Percentiles rank a stretch among this genome's conserved stretches.
Evolutionary conservation across 37 sponge, comb jelly and placozoan genomes (phyloP).

Genomic region (Bolinopsis microptera): DNA sequence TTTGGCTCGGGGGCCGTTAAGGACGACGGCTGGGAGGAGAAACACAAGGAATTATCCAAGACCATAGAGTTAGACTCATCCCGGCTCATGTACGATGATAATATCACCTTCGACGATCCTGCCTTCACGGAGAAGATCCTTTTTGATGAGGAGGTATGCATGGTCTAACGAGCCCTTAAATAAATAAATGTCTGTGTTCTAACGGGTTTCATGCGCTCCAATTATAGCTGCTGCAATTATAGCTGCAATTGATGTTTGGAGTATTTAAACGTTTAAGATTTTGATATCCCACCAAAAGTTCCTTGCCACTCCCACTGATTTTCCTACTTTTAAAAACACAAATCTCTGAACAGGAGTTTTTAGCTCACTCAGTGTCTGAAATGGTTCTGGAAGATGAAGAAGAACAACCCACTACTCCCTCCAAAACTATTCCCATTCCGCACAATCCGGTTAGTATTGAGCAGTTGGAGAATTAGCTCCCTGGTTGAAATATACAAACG

Average conservation of each 20-base stretch:
- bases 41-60: background rate
- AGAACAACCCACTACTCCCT: background rate
- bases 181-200: no score
- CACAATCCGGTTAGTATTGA: slow-evolving; percentile 42
- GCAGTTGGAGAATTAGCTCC: no score
- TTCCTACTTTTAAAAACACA: no score
- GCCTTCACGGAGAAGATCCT: background rate
- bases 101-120: slow-evolving; percentile 2
- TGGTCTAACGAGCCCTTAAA: no score
- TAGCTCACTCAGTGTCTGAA: slow-evolving; percentile 51
- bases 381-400: slow-evolving; percentile 63
- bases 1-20: slow-evolving; percentile 55
- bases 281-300: no score
- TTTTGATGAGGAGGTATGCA: slow-evolving; percentile 47
- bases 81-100: background rate
- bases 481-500: no score
- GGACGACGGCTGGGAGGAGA: slow-evolving; percentile 50
- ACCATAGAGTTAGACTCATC: background rate
- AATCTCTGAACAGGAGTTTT: slow-evolving; percentile 46
- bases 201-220: no score
- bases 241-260: no score
- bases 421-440: slow-evolving; percentile 27
- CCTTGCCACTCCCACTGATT: no score
- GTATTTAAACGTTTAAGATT: no score
- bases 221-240: no score